Evolutionary conservation across 2,113 vertebrate species (phyloP).

Genomic region (Eulemur macaco): DNA sequence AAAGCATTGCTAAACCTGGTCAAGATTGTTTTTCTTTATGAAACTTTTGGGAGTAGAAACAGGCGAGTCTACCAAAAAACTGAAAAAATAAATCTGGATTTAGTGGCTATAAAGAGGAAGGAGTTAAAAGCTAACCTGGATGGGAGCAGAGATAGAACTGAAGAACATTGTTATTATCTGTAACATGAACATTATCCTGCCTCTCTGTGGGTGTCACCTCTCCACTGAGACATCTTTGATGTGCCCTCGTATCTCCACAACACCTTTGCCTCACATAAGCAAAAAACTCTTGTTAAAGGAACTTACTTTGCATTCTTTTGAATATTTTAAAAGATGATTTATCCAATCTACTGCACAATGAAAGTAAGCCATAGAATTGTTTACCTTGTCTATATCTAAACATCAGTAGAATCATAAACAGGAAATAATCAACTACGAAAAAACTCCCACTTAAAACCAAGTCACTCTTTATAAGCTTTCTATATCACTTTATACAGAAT

Average conservation of each 20-base stretch:
- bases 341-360: background rate
- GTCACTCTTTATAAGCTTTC: background rate
- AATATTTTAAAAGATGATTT: conserved; percentile 18
- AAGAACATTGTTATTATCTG: background rate
- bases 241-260: background rate
- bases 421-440: background rate
- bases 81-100: background rate
- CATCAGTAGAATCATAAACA: background rate
- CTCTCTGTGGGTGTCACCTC: background rate
- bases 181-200: background rate
- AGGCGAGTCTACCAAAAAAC: background rate
- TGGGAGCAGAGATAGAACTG: background rate
- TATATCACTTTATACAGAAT: background rate
- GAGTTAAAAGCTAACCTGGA: background rate
- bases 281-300: background rate
- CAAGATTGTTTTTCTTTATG: background rate
- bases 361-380: background rate
- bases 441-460: background rate
- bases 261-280: background rate
- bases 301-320: background rate
- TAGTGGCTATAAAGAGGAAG: background rate
- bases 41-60: background rate
- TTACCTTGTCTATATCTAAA: background rate
- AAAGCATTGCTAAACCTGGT: background rate
- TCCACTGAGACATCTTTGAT: background rate